phyloP scores from a whole-genome alignment of 2,797 vertebrate genomes.

The Chanos chanos region DNA sequence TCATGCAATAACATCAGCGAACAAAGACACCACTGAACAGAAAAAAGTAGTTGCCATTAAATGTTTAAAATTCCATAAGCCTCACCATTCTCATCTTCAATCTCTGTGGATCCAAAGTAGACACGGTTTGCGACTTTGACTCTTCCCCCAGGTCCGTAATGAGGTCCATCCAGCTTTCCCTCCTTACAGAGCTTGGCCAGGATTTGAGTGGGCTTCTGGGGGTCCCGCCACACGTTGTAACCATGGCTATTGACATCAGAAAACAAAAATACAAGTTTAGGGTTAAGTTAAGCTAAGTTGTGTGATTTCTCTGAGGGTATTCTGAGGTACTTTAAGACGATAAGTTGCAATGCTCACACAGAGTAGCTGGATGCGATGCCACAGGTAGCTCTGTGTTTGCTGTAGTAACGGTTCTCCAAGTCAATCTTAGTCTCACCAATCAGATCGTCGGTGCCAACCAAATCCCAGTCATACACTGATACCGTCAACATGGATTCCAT shows the following conservation, averaged over 20 bases:
- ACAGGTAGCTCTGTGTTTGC: slow-evolving; percentile 93
- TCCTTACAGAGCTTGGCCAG: slow-evolving; percentile 91
- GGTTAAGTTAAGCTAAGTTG: not conserved
- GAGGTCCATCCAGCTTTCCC: slow-evolving; percentile 87
- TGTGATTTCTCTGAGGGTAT: not conserved
- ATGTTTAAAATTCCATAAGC: not conserved
- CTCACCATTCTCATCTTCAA: slow-evolving; percentile 94
- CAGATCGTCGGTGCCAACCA: slow-evolving; percentile 95
- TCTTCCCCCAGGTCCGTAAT: slow-evolving; percentile 87
- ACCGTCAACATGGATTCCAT: slow-evolving; percentile 98
- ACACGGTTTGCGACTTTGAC: slow-evolving; percentile 89
- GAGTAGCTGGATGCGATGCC: slow-evolving; percentile 86
- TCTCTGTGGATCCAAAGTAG: slow-evolving; percentile 83
- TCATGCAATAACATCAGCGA: no score
- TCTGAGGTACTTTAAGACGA: not conserved
- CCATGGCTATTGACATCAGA: slow-evolving; percentile 76
- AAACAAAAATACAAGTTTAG: not conserved
- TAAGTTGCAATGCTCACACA: slow-evolving; percentile 63
- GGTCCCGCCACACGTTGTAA: slow-evolving; percentile 94
- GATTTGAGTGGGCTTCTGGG: slow-evolving; percentile 91
- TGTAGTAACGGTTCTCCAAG: slow-evolving; percentile 97
- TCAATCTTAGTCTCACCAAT: slow-evolving; percentile 98
- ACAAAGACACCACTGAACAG: no score
- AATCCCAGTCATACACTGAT: slow-evolving; percentile 93
- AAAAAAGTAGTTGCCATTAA: not conserved